A percentile compares a stretch with the other conserved stretches of the same genome.
phyloP scores from a whole-genome alignment of 2,888 invertebrate species.

The Drosophila merina region DNA sequence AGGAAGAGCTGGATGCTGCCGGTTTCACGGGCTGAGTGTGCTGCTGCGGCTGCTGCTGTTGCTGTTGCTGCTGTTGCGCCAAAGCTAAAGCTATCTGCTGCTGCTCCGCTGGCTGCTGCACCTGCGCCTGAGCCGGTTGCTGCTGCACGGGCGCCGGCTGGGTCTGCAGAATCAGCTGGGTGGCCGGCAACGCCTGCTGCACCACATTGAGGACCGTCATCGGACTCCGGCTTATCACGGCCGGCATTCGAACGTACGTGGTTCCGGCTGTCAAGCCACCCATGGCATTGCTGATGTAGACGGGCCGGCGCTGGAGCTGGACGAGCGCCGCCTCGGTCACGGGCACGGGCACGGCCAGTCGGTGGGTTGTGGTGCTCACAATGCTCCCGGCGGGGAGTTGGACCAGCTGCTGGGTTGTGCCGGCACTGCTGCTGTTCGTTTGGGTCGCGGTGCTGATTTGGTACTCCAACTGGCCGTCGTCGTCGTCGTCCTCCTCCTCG shows the following conservation, averaged over 20 bases:
- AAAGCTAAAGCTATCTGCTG: slow-evolving; percentile 40
- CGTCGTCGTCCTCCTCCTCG: slow-evolving; percentile 61
- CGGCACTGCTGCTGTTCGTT: slow-evolving; percentile 27
- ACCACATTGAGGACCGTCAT: slow-evolving; percentile 81
- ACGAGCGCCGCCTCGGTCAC: slow-evolving; percentile 76
- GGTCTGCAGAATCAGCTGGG: slow-evolving; percentile 76
- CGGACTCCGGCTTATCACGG: slow-evolving; percentile 78
- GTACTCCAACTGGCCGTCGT: slow-evolving; percentile 67
- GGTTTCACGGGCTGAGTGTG: slow-evolving; percentile 46
- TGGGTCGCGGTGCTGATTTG: slow-evolving; percentile 42
- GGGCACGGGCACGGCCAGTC: slow-evolving; percentile 74
- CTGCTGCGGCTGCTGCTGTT: slow-evolving; percentile 47
- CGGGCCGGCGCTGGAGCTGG: slow-evolving; percentile 81
- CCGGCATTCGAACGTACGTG: slow-evolving; percentile 80
- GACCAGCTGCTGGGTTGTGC: slow-evolving; percentile 69
- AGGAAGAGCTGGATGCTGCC: slow-evolving; percentile 28
- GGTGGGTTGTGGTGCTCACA: slow-evolving; percentile 70
- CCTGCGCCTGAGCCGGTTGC: slow-evolving; percentile 31
- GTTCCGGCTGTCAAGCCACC: slow-evolving; percentile 68
- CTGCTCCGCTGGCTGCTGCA: slow-evolving; percentile 40
- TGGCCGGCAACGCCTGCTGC: slow-evolving; percentile 71
- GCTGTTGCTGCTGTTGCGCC: slow-evolving; percentile 45
- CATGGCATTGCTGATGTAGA: slow-evolving; percentile 80
- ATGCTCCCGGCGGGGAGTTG: slow-evolving; percentile 75
- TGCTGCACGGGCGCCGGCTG: slow-evolving; percentile 46